phyloP scores from a whole-genome alignment of 2,888 invertebrate species.

The Papilio demoleus region DNA sequence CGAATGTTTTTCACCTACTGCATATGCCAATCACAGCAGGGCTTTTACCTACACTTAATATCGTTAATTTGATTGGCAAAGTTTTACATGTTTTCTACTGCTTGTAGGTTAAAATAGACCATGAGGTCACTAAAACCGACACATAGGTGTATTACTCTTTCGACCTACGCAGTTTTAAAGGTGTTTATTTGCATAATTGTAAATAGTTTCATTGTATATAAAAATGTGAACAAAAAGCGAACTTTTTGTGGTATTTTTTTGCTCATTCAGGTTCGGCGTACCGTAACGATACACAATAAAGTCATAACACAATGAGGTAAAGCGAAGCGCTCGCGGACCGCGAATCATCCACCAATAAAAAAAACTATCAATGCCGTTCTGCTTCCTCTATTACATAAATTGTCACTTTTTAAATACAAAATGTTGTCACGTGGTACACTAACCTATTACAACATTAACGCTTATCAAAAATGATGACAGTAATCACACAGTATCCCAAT shows the following conservation, averaged over 20 bases:
- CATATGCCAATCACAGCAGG: too few species aligned
- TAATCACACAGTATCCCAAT: neutral
- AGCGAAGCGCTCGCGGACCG: constrained; percentile 57
- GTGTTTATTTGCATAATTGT: constrained; percentile 34
- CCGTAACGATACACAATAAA: constrained; percentile 67
- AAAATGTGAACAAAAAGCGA: constrained; percentile 47
- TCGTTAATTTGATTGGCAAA: too few species aligned
- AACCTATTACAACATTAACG: neutral
- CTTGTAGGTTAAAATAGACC: neutral
- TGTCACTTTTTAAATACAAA: neutral
- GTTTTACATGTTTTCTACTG: neutral
- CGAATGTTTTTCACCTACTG: too few species aligned
- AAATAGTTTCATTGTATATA: constrained; percentile 32
- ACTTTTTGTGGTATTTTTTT: constrained; percentile 59
- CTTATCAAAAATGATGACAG: neutral
- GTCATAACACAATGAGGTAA: constrained; percentile 67
- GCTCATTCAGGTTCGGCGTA: constrained; percentile 60
- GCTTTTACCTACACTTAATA: neutral
- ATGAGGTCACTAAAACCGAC: constrained; percentile 55
- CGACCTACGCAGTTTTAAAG: constrained; percentile 6
- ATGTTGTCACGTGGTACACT: neutral
- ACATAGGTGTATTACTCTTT: constrained; percentile 38
- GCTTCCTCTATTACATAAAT: constrained; percentile 46
- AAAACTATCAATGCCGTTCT: constrained; percentile 75
- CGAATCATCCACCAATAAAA: constrained; percentile 61